Base-by-base conservation (phyloP, 2,888 invertebrate species). In the Reticulitermes lucifugus region DNA sequence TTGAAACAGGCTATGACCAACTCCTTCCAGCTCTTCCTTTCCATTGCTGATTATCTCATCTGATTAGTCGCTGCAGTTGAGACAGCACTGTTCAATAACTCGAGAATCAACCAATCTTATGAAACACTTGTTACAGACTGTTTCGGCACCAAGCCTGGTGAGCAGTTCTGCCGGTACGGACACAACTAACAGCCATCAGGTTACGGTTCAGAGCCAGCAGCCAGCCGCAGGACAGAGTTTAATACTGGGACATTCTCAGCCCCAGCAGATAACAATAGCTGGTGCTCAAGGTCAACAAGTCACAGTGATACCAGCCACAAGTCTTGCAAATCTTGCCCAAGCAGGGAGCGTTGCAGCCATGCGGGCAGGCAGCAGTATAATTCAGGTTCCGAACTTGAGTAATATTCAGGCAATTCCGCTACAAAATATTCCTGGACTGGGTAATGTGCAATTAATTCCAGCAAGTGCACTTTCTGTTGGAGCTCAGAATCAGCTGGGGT, bases 391-490 rank as follows among this genome's bases (percentile, higher is more conserved):
- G 9, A 83, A 80, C 75, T 46, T 85, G 12, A 55, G 75, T 60
- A 94, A 92, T 87, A 89, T 94, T 9, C 94, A 94, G 89, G 92
- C 96, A 60, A 93, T 96, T 89, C 94, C 94, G 9, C 94, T 96
- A 86, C 96, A 96, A 90, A 92, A 93, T 88, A 93, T 96, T 87
- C 95, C 96, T 86, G 97, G 97, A 2, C 89, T 96, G 79, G 95
- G 96, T 6, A 96, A 96, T 88, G 96, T 97, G 25, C 97, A 97
- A 91, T 93, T 96, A 43, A 96, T 96, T 86, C 95, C 96, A 55
- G 94, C 95, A 7, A 92, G 94, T 88, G 93, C 94, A 0, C 89
- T 94, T 87, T 88, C 89, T 59, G 86, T 88, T 79, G 88, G 87
- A 55, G 87, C 87, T 22, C 89, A 88, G 71, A 87, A 86, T 46